Base-by-base conservation (phyloP, 2,113 vertebrate genomes). In the Muscicapa adusta region DNA sequence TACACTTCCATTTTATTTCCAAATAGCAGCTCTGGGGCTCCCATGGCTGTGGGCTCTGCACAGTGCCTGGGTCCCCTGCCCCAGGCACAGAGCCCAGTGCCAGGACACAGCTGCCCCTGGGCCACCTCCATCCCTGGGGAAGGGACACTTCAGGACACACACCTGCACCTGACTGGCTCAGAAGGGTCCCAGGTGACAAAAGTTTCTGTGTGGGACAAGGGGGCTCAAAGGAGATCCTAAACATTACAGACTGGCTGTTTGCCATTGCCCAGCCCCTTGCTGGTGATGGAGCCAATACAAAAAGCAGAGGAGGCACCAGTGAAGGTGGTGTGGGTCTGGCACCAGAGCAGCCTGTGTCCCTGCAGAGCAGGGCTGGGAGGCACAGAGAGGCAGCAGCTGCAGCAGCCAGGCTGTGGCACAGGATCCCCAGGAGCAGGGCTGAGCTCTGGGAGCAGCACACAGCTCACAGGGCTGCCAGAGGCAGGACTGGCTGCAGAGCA, bases 131-230 rank as follows among this genome's bases (percentile, higher is more conserved):
- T 3, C 22, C 10, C 43, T 12, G 65, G 66, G 50, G 45, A 17
- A 40, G 20, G 38, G 53, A 18, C 0, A 1, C 34, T 0, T 1
- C 13, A 5, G 77, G 53, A n/a, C 24, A 11, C 24, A 0, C 0
- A 0, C 20, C 71, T 6, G 62, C 19, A 12, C 42, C 40, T 5
- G 33, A 22, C 56, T 5, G 4, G 1, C 48, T 2, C 13, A 4
- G 43, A 25, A 25, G 29, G 22, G 20, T 6, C 14, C 15, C 45
- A 12, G 62, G 62, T 4, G 25, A 8, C 48, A 33, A 25, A 77
- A 43, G 12, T 15, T 13, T 28, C 65, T 1, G 38, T 4, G 10
- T 6, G 43, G 38, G 31, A 18, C 13, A 23, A 33, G 54, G 25
- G 13, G 33, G 33, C 71, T 74, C 43, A 23, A 14, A 50, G 54